Evolutionary conservation across 2,113 vertebrate genomes (phyloP).

Genomic region (Melozone crissalis): DNA sequence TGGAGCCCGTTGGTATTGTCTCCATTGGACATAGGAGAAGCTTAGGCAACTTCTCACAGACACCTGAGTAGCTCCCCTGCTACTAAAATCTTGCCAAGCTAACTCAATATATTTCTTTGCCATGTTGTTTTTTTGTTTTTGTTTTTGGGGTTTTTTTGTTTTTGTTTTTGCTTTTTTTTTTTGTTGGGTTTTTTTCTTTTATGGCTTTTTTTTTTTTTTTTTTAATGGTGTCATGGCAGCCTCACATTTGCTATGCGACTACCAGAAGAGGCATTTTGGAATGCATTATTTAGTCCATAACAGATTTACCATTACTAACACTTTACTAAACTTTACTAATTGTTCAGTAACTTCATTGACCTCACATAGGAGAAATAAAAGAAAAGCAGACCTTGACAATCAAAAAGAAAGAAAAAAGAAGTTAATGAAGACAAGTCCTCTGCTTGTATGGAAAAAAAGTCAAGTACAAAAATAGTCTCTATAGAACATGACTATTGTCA

Average conservation of each 20-base stretch:
- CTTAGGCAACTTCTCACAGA: neutral
- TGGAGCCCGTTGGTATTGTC: too few species aligned
- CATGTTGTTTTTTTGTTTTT: neutral
- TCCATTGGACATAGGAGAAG: neutral
- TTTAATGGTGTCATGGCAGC: neutral
- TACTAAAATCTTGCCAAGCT: neutral
- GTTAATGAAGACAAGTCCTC: neutral
- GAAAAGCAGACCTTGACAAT: neutral
- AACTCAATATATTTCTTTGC: neutral
- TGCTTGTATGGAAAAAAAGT: neutral
- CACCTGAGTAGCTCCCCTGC: neutral
- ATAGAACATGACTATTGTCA: neutral
- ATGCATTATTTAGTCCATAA: neutral
- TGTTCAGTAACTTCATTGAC: neutral
- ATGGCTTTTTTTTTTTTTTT: neutral
- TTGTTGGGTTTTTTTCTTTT: neutral
- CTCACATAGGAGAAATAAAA: accelerated
- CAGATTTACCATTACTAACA: neutral
- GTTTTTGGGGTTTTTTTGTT: too few species aligned
- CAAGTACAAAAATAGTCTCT: neutral
- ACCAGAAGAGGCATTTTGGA: neutral
- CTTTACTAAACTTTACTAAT: neutral
- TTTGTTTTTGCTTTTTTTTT: too few species aligned
- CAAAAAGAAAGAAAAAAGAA: neutral
- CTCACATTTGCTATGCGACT: neutral